Evolutionary conservation across 1,140 invertebrate species (phyloP).

Genomic region (Sitobion miscanthi): DNA sequence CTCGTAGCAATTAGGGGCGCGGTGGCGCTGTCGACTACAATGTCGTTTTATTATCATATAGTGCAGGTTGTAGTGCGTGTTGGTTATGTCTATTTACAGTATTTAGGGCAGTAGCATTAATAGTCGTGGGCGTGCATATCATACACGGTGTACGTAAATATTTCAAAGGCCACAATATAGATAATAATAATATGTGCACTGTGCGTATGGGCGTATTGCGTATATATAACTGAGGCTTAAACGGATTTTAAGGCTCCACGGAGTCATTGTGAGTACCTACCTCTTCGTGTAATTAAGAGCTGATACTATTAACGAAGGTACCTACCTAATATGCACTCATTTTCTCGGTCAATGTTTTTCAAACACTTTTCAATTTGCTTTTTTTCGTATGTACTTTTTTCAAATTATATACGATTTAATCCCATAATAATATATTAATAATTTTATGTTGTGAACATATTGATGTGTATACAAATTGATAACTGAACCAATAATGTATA

Average conservation of each 20-base stretch:
- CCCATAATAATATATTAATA: too few relatives aligned
- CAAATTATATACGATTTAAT: not conserved
- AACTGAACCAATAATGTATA: too few relatives aligned
- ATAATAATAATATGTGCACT: not conserved
- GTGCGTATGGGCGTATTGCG: not conserved
- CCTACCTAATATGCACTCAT: not conserved
- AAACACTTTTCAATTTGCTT: not conserved
- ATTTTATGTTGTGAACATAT: too few relatives aligned
- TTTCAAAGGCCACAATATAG: not conserved
- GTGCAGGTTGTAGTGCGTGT: not conserved
- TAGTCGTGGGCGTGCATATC: not conserved
- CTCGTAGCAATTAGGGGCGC: not conserved
- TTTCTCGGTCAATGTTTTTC: not conserved
- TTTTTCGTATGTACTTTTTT: not conserved
- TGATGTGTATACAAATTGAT: too few relatives aligned
- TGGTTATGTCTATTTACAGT: not conserved
- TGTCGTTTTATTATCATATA: slow-evolving; percentile 1
- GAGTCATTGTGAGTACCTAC: not conserved
- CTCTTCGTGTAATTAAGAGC: not conserved
- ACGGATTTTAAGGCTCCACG: not conserved
- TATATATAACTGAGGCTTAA: not conserved
- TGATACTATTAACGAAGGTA: too few relatives aligned
- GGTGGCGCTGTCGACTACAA: not conserved
- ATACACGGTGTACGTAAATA: not conserved
- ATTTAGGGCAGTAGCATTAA: not conserved